These are phyloP conservation scores for Lagria hirta DNA, from an alignment of 2,888 invertebrate species.

Conservation along the genomic window DNA sequence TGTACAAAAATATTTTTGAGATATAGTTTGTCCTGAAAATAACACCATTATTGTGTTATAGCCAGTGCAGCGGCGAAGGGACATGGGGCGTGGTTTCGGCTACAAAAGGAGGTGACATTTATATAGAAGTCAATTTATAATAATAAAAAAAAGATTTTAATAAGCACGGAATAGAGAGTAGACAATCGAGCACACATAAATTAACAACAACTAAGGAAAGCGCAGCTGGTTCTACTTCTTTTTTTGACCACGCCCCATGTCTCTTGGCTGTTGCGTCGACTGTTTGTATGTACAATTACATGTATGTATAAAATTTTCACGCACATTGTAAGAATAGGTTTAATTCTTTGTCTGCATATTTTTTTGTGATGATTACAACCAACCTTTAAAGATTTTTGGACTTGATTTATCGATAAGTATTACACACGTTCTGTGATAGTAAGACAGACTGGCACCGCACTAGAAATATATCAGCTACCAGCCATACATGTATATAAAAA, in stretches of 20 bases:
- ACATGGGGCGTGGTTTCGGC: too few relatives aligned
- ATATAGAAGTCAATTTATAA: too few relatives aligned
- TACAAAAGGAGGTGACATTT: too few relatives aligned
- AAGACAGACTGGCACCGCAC: slow-evolving; percentile 50
- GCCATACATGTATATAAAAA: slow-evolving; percentile 29
- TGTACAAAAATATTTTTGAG: slow-evolving; percentile 8
- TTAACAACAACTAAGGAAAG: too few relatives aligned
- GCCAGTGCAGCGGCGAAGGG: too few relatives aligned
- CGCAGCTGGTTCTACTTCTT: too few relatives aligned
- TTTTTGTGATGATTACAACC: slow-evolving; percentile 16
- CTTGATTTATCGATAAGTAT: slow-evolving; percentile 34
- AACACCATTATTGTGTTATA: slow-evolving; percentile 18
- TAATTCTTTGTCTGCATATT: slow-evolving; percentile 8
- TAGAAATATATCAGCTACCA: slow-evolving; percentile 37
- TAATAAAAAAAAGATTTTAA: too few relatives aligned
- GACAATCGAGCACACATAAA: too few relatives aligned
- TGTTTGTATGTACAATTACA: slow-evolving; percentile 10
- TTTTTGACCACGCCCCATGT: too few relatives aligned
- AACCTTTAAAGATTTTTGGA: slow-evolving; percentile 21
- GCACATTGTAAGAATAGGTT: neutral
- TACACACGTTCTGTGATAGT: slow-evolving; percentile 52
- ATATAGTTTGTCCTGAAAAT: slow-evolving; percentile 8
- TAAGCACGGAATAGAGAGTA: too few relatives aligned
- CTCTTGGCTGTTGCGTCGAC: too few relatives aligned
- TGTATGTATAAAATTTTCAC: slow-evolving; percentile 9